Base-by-base conservation (phyloP, 2,113 vertebrate genomes). In the Struthidea cinerea region DNA sequence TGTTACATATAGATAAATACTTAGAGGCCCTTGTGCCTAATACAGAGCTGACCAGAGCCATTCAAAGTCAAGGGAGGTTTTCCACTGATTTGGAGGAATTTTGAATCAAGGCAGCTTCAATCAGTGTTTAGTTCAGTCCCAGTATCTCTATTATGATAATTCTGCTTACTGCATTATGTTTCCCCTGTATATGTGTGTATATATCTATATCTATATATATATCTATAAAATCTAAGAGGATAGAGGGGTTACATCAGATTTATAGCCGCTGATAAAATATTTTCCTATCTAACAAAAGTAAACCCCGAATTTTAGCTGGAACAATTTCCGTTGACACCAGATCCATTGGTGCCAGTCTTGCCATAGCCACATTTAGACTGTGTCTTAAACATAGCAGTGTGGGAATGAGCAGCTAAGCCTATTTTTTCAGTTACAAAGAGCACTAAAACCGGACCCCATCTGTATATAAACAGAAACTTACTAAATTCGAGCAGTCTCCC, bases 381-480 rank as follows among this genome's bases (percentile, higher is more conserved):
- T 67, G 27, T 53, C 28, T 47, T 69, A 94, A 84, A 91, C 19
- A 64, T 35, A 92, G 88, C 56, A 70, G 47, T n/a, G 59, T 50
- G 71, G 63, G 53, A 94, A 89, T 67, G 39, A 87, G 30, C 41
- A 82, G 57, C 68, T 87, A 74, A 64, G 27, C 24, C 57, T 41
- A 20, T 32, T 82, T 95, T 94, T 96, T 35, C 68, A 81, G 56
- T 52, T 55, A 73, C 1, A 13, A 87, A 73, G 63, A 60, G 23
- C 30, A 35, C 69, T 87, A 91, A 93, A 95, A 90, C 19, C 57
- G 83, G 81, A 84, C 18, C 53, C 37, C 0, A 1, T 21, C 60
- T 85, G 27, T 68, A 32, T 63, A 74, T 93, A 97, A 96, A 96
- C 65, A 95, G 90, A 67, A 91, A 92, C 68, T 70, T 71, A 47